phyloP scores from a whole-genome alignment of 1,140 invertebrate species.

The Coptotermes formosanus region DNA sequence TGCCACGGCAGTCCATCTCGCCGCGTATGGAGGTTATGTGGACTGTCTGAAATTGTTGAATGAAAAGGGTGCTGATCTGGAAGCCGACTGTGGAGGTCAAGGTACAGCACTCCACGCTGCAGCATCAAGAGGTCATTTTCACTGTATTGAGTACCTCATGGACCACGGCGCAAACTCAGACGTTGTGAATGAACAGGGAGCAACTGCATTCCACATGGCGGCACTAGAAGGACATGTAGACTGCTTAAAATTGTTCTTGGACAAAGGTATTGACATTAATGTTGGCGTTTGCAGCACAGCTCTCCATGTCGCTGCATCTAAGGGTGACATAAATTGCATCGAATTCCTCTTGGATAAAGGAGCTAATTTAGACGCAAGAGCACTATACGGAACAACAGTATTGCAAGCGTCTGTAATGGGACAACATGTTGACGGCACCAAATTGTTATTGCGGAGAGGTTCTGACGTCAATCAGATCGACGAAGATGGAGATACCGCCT shows the following conservation, averaged over 20 bases:
- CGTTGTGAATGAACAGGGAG: conserved; percentile 75
- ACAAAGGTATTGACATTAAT: conserved; percentile 43
- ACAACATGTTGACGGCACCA: background rate
- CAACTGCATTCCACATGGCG: conserved; percentile 45
- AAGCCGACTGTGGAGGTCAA: conserved; percentile 72
- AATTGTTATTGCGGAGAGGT: background rate
- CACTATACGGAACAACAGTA: background rate
- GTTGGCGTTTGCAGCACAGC: conserved; percentile 30
- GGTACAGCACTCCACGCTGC: conserved; percentile 76
- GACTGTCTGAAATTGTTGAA: conserved; percentile 56
- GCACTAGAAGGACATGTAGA: conserved; percentile 43
- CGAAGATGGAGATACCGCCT: background rate
- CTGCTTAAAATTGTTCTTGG: conserved; percentile 47
- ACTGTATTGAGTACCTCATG: conserved; percentile 48
- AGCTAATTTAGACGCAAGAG: background rate
- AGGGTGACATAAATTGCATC: conserved; percentile 60
- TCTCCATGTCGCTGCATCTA: conserved; percentile 41
- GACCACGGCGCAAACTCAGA: conserved; percentile 63
- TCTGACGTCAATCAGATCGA: background rate
- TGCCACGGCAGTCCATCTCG: conserved; percentile 53
- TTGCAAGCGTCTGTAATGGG: background rate
- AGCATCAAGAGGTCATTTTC: conserved; percentile 44
- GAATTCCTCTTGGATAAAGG: conserved; percentile 44
- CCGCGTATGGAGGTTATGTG: conserved; percentile 59
- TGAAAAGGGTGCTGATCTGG: conserved; percentile 69